Base-by-base conservation (phyloP, 2,888 invertebrate genomes). In the Salticus scenicus region DNA sequence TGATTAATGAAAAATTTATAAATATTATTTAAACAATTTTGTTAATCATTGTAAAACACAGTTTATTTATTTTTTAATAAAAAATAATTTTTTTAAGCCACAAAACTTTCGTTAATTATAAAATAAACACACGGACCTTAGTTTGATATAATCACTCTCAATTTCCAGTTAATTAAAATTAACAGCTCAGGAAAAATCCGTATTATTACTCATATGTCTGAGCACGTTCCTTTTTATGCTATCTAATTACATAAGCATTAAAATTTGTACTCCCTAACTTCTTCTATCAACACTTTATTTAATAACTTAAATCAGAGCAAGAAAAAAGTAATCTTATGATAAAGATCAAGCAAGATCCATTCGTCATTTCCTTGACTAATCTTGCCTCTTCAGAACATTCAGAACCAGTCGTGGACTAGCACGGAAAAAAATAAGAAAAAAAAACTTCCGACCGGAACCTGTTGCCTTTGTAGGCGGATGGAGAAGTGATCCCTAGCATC, bases 391-490 rank as follows among this genome's bases (percentile, higher is more conserved):
- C 20, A 57, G 12, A 57, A 57, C 57, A 4, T 37, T 37, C 20
- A 57, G 12, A 57, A 57, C 57, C 57, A 57, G 57, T 57, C 57
- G 24, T 24, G 57, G 57, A 57, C 24, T 24, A 57, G 57, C 57
- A 24, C 57, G 10, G 37, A 37, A 37, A 37, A 37, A 37, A 37
- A 37, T 7, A 57, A 57, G 24, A 57, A 57, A 57, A 57, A 57
- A 57, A 57, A 57, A 57, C 20, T 57, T 30, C 70, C 47, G 63
- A 74, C 81, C 75, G 82, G 75, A 75, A 75, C 75, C 67, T 10
- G 31, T n/a, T 31, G 33, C 42, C 42, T 27, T 14, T 47, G 82
- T 82, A 63, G 82, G 82, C 63, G 75, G 75, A 28, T 28, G 42
- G n/a, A 76, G 64, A 71, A 70, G 20, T 47, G 30, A 66, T 79